These are phyloP conservation scores for Thamnaconus septentrionalis DNA, from an alignment of 2,113 vertebrate species.

Conservation along the genomic window DNA sequence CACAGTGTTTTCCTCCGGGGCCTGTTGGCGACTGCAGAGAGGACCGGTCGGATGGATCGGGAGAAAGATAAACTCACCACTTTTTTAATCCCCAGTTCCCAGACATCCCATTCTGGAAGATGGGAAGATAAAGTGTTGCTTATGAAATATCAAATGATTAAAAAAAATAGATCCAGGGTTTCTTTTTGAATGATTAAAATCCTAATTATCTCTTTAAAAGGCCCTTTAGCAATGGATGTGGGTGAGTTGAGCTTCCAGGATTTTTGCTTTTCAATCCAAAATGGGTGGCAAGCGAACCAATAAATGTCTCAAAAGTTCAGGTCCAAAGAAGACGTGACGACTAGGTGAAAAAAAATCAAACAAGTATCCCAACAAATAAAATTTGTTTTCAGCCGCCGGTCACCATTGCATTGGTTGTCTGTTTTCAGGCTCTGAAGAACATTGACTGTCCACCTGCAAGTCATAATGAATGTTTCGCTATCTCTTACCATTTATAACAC, in stretches of 20 bases:
- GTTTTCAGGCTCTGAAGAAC: too few relatives aligned
- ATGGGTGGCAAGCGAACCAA: neutral
- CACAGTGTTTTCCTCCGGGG: constrained; percentile 29
- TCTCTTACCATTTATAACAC: too few relatives aligned
- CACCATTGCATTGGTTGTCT: too few relatives aligned
- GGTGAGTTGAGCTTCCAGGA: too few relatives aligned
- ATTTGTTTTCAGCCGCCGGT: too few relatives aligned
- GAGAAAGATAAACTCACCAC: constrained; percentile 43
- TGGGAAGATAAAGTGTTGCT: neutral
- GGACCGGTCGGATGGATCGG: constrained; percentile 25
- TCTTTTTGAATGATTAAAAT: too few relatives aligned
- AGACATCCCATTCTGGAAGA: constrained; percentile 2
- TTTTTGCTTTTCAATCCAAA: neutral
- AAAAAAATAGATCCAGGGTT: neutral
- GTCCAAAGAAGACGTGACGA: neutral
- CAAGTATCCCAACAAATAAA: too few relatives aligned
- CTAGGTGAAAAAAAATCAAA: neutral
- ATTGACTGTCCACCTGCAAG: too few relatives aligned
- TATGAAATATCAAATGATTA: constrained; percentile 12
- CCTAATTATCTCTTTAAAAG: too few relatives aligned
- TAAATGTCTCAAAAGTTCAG: constrained; percentile 9
- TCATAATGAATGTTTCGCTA: too few relatives aligned
- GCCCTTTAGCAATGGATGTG: too few relatives aligned
- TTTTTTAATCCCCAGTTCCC: constrained; percentile 45
- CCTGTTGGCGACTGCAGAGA: constrained; percentile 13